phyloP scores from a whole-genome alignment of 2,113 vertebrate species.

The Grus americana region DNA sequence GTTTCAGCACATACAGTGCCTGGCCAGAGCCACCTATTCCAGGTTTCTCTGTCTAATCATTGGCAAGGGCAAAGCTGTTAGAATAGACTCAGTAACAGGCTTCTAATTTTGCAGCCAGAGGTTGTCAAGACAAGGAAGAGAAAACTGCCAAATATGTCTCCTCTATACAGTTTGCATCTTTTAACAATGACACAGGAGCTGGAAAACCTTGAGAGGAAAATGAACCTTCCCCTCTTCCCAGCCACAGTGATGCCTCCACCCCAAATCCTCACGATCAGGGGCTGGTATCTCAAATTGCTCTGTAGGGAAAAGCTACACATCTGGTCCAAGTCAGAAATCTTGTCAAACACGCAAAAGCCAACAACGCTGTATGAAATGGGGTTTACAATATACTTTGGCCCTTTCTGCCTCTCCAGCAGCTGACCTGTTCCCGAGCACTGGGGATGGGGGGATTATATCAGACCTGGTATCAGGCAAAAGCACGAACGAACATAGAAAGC shows the following conservation, averaged over 20 bases:
- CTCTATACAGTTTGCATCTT: not conserved
- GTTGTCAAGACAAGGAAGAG: slow-evolving; percentile 70
- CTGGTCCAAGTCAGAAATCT: not conserved
- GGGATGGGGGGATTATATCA: not conserved
- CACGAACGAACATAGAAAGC: not conserved
- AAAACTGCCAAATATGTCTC: slow-evolving; percentile 63
- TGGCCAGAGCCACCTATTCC: slow-evolving; percentile 7
- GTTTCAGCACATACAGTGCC: not conserved
- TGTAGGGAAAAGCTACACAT: not conserved
- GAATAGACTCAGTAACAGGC: slow-evolving; percentile 10
- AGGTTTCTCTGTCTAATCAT: slow-evolving; percentile 8
- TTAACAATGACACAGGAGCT: not conserved
- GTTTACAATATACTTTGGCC: rapidly evolving
- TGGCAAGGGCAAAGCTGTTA: slow-evolving; percentile 33
- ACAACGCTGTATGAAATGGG: not conserved
- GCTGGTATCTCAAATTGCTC: not conserved
- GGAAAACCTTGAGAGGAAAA: not conserved
- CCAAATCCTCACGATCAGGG: not conserved
- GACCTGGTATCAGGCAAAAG: not conserved
- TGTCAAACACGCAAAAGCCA: not conserved
- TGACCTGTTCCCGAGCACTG: not conserved
- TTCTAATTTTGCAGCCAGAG: slow-evolving; percentile 47
- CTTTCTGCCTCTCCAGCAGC: not conserved
- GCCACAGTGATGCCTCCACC: not conserved
- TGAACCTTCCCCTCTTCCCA: not conserved